Evolutionary conservation across 64 coral and sea anemone species (phyloP).

Genomic region (Platygyra sinensis): DNA sequence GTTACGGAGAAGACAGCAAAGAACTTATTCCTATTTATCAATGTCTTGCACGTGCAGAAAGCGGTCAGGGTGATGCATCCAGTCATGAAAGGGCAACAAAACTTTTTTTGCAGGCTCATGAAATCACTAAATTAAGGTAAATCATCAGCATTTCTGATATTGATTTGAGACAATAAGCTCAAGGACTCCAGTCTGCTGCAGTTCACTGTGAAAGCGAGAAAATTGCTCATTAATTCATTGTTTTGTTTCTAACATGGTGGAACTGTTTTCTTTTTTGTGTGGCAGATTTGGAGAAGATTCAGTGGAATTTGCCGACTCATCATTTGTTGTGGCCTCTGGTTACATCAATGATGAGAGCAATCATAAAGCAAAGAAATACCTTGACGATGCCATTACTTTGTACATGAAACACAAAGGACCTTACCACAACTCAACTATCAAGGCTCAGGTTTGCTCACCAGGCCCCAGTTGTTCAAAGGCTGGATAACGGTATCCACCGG

Average conservation of each 20-base stretch:
- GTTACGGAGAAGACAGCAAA: conserved; percentile 63
- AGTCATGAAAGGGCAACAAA: conserved; percentile 68
- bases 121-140: conserved; percentile 66
- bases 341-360: conserved; percentile 30
- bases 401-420: conserved; percentile 70
- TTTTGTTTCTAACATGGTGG: background rate
- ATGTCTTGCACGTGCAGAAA: conserved; percentile 68
- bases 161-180: too few relatives aligned
- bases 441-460: conserved; percentile 64
- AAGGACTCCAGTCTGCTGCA: too few relatives aligned
- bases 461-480: too few relatives aligned
- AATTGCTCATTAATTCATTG: too few relatives aligned
- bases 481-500: too few relatives aligned
- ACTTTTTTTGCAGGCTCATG: conserved; percentile 65
- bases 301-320: conserved; percentile 71
- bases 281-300: conserved; percentile 62
- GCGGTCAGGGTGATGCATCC: conserved; percentile 55
- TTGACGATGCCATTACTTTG: conserved; percentile 60
- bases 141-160: background rate
- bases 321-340: conserved; percentile 53
- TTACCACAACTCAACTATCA: conserved; percentile 69
- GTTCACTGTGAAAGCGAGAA: too few relatives aligned
- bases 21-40: conserved; percentile 80
- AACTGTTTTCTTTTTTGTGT: background rate
- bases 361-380: conserved; percentile 67